Evolutionary conservation across 1,140 invertebrate genomes (phyloP).

Genomic region (Lordiphosa collinella): DNA sequence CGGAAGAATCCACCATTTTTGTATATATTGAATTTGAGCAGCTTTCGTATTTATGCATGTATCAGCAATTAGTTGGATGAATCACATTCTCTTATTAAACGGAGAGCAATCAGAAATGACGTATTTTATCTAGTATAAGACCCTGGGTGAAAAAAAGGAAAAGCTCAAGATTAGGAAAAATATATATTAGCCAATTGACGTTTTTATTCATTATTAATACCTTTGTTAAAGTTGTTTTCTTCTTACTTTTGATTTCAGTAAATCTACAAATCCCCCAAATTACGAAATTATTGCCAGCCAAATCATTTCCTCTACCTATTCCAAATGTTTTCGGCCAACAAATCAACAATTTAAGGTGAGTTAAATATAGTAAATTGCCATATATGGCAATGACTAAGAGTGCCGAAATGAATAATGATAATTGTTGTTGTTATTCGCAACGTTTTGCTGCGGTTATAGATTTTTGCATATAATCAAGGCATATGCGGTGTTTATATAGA

Average conservation of each 20-base stretch:
- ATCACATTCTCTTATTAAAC: constrained; percentile 45
- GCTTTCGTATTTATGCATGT: constrained; percentile 2
- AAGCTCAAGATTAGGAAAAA: no score
- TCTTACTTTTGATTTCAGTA: constrained; percentile 44
- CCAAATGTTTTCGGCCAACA: constrained; percentile 51
- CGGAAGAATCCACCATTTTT: constrained; percentile 23
- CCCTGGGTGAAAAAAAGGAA: constrained; percentile 32
- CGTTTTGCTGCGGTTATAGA: neutral
- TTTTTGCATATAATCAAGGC: neutral
- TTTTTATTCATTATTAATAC: no score
- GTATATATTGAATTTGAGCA: constrained; percentile 17
- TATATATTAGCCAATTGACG: no score
- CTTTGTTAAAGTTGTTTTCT: no score
- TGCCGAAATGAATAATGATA: constrained; percentile 27
- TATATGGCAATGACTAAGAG: constrained; percentile 37
- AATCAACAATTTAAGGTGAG: constrained; percentile 58
- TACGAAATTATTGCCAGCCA: constrained; percentile 8
- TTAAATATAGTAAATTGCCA: constrained; percentile 31
- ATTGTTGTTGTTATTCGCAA: constrained; percentile 14
- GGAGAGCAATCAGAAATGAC: constrained; percentile 36
- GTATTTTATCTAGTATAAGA: constrained; percentile 24
- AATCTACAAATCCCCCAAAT: constrained; percentile 18
- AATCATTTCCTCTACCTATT: constrained; percentile 22
- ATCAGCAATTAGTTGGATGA: constrained; percentile 31
- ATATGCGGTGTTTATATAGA: constrained; percentile 4